A percentile compares a stretch with the other conserved stretches of the same genome.
Evolutionary conservation across 2,797 vertebrate species (phyloP).

Genomic region (Rhabdophis nuchalis): DNA sequence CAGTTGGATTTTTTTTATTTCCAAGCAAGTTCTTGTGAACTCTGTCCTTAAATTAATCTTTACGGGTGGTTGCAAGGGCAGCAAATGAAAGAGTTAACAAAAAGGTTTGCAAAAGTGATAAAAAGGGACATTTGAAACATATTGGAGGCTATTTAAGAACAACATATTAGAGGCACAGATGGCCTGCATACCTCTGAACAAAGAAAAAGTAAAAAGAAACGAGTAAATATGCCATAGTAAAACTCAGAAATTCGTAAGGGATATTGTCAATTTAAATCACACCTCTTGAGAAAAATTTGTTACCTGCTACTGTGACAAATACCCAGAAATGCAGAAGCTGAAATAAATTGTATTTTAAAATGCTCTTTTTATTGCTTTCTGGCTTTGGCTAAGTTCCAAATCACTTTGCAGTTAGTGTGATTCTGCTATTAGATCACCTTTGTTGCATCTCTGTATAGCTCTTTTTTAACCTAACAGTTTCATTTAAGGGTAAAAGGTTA

Average conservation of each 20-base stretch:
- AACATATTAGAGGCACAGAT: constrained; percentile 80
- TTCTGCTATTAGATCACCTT: background rate
- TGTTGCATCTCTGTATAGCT: constrained; percentile 27
- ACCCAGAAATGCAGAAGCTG: constrained; percentile 53
- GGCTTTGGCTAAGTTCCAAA: constrained; percentile 41
- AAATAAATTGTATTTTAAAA: constrained; percentile 23
- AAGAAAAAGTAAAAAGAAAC: constrained; percentile 74
- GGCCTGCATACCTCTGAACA: constrained; percentile 77
- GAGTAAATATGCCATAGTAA: constrained; percentile 75
- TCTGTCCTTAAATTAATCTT: background rate
- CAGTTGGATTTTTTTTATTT: background rate
- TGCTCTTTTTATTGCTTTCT: constrained; percentile 28
- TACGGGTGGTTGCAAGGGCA: constrained; percentile 53
- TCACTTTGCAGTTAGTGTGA: background rate
- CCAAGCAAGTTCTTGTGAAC: background rate
- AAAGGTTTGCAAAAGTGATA: constrained; percentile 62
- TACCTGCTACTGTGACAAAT: constrained; percentile 59
- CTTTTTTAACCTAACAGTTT: background rate
- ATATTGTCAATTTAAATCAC: constrained; percentile 66
- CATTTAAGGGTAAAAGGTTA: background rate
- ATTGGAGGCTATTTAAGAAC: constrained; percentile 78
- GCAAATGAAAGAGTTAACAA: constrained; percentile 68
- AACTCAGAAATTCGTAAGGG: constrained; percentile 70
- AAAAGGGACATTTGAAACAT: constrained; percentile 68
- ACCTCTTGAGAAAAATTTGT: constrained; percentile 55